A percentile compares a stretch with the other conserved stretches of the same genome.
These are phyloP conservation scores for Lepidocolaptes lacrymiger DNA, from an alignment of 2,797 vertebrate species.

Conservation along the genomic window DNA sequence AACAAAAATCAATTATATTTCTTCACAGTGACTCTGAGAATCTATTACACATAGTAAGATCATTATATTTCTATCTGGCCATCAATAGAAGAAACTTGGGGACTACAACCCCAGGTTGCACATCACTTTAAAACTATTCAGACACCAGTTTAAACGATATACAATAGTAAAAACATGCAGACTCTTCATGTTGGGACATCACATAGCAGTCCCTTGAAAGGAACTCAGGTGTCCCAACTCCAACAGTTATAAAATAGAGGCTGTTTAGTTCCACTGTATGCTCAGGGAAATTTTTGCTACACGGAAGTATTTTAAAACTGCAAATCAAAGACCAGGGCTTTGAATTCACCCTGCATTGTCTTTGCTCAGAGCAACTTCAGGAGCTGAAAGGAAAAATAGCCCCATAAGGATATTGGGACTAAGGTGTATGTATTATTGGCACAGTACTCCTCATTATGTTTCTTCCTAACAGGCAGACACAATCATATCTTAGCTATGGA, in stretches of 20 bases:
- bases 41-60: neutral
- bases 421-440: neutral
- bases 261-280: neutral
- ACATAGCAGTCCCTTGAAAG: neutral
- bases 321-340: neutral
- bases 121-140: neutral
- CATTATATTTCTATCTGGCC: neutral
- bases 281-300: neutral
- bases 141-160: neutral
- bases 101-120: neutral
- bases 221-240: neutral
- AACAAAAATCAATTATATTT: neutral
- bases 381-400: neutral
- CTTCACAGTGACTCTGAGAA: neutral
- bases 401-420: neutral
- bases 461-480: neutral
- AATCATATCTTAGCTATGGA: neutral
- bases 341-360: neutral
- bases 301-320: neutral
- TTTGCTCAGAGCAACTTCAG: neutral
- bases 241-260: neutral
- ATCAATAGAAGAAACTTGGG: neutral
- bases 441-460: neutral
- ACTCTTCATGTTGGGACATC: neutral
- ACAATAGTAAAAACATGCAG: neutral